Evolutionary conservation across 2,113 vertebrate genomes (phyloP).

Genomic region (Bubo blakistoni): DNA sequence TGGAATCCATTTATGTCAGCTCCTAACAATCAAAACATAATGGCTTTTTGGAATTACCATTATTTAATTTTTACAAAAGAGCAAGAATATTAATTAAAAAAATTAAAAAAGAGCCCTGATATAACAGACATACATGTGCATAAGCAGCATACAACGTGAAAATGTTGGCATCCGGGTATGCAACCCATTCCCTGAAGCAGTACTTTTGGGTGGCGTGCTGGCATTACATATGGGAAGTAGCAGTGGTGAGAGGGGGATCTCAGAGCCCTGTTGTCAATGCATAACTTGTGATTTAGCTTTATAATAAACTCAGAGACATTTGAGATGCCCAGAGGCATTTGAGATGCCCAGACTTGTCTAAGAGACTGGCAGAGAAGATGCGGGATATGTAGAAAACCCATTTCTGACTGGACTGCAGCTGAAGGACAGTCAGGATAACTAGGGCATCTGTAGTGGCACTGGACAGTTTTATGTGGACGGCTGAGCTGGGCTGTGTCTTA

Average conservation of each 20-base stretch:
- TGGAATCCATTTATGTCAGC: conserved; percentile 4
- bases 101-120: not conserved
- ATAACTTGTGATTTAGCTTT: not conserved
- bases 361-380: not conserved
- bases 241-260: not conserved
- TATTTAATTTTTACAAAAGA: conserved; percentile 4
- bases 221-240: not conserved
- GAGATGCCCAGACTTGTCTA: not conserved
- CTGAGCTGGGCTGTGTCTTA: not conserved
- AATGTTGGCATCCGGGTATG: not conserved
- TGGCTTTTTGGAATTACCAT: not conserved
- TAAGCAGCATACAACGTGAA: not conserved
- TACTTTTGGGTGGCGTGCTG: not conserved
- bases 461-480: not conserved
- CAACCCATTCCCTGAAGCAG: not conserved
- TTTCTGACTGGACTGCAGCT: not conserved
- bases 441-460: not conserved
- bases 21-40: conserved; percentile 21
- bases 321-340: not conserved
- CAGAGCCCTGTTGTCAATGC: not conserved
- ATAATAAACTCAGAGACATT: not conserved
- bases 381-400: not conserved
- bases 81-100: not conserved
- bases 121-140: not conserved
- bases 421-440: not conserved